Conservation (phyloP, 2,113 vertebrate species). For the Brachyhypopomus gauderio region DNA sequence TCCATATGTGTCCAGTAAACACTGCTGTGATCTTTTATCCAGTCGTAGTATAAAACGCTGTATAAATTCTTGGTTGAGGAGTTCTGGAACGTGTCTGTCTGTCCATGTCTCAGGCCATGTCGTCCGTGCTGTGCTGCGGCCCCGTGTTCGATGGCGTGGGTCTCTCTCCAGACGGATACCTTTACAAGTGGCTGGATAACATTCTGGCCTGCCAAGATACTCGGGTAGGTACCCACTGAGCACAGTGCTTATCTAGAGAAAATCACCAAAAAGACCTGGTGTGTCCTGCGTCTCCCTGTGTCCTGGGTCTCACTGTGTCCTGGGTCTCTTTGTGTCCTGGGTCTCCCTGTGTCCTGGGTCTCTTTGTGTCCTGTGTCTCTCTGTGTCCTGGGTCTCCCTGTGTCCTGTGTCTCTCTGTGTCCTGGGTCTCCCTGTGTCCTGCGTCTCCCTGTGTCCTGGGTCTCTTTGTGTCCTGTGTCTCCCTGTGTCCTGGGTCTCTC, state of each 20-base stretch:
- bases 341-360: too few relatives aligned
- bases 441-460: background rate
- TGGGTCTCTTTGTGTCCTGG: too few relatives aligned
- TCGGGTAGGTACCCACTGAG: slow-evolving; percentile 74
- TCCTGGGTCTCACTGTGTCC: too few relatives aligned
- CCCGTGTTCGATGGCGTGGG: slow-evolving; percentile 98
- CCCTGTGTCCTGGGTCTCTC: too few relatives aligned
- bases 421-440: too few relatives aligned
- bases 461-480: too few relatives aligned
- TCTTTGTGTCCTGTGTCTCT: too few relatives aligned
- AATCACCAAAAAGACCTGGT: background rate
- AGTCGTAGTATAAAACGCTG: background rate
- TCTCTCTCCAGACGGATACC: slow-evolving; percentile 95
- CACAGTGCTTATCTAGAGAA: background rate
- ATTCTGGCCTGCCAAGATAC: slow-evolving; percentile 96
- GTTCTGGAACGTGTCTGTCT: background rate
- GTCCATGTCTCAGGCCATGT: slow-evolving; percentile 86
- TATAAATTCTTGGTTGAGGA: background rate
- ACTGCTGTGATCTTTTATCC: background rate
- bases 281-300: too few relatives aligned
- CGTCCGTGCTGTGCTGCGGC: slow-evolving; percentile 94
- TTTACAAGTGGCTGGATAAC: slow-evolving; percentile 99
- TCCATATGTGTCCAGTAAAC: too few relatives aligned
- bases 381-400: too few relatives aligned
- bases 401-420: too few relatives aligned